Evolutionary conservation across 1,140 invertebrate genomes (phyloP).

Genomic region (Cheumatopsyche charites): DNA sequence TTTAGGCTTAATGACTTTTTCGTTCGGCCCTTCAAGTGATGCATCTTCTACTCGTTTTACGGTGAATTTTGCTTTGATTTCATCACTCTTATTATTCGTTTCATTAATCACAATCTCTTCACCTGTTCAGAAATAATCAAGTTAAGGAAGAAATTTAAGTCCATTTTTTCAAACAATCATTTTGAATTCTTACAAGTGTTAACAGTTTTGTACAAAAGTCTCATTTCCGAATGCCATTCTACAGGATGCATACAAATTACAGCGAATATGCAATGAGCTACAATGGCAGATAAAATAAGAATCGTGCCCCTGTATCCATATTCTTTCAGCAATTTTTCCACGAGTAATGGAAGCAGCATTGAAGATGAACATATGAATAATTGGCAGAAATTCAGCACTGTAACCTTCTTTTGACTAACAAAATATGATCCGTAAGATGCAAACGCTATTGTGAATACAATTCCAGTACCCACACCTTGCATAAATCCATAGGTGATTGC

Average conservation of each 20-base stretch:
- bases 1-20: neutral
- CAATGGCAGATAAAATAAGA: conserved; percentile 22
- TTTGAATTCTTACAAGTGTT: neutral
- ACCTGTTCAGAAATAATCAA: too few relatives aligned
- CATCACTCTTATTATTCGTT: too few relatives aligned
- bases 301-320: conserved; percentile 62
- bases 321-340: conserved; percentile 59
- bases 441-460: conserved; percentile 66
- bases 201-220: neutral
- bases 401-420: conserved; percentile 60
- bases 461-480: conserved; percentile 57
- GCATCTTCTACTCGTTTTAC: neutral
- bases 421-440: conserved; percentile 67
- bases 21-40: neutral
- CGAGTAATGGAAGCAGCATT: conserved; percentile 64
- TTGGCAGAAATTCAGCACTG: conserved; percentile 60
- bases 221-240: conserved; percentile 30
- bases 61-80: too few relatives aligned
- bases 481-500: conserved; percentile 59
- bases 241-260: conserved; percentile 32
- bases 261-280: conserved; percentile 27
- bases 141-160: too few relatives aligned
- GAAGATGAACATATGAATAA: conserved; percentile 64
- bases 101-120: too few relatives aligned
- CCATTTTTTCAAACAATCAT: too few relatives aligned